These are phyloP conservation scores for Coptodon bakossiorum DNA, from an alignment of 2,113 vertebrate genomes.

Conservation along the genomic window DNA sequence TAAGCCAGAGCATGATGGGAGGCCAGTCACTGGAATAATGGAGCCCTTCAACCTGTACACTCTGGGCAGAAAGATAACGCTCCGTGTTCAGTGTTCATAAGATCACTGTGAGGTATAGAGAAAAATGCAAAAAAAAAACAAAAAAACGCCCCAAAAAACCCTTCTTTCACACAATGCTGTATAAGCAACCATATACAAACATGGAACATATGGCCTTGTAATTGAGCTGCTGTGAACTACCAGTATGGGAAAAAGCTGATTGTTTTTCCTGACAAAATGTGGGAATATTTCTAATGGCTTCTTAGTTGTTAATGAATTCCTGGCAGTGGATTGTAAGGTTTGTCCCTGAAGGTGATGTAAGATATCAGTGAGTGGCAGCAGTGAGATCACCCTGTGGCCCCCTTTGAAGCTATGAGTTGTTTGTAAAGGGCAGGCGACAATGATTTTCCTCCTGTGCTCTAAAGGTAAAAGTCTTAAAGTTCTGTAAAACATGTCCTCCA, in stretches of 20 bases:
- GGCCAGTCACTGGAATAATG: background rate
- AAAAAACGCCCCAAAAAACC: background rate
- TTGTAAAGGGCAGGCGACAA: conserved; percentile 44
- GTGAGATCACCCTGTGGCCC: background rate
- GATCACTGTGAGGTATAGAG: background rate
- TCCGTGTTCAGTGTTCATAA: background rate
- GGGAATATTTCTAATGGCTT: background rate
- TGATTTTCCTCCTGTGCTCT: conserved; percentile 31
- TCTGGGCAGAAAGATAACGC: background rate
- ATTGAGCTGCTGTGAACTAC: background rate
- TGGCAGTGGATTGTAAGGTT: background rate
- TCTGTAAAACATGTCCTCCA: conserved; percentile 6
- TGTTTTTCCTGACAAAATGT: background rate
- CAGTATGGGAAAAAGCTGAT: background rate
- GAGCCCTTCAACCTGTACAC: background rate
- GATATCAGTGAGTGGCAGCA: conserved; percentile 14
- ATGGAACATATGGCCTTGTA: background rate
- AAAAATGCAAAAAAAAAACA: background rate
- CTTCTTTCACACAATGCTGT: background rate
- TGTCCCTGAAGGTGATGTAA: background rate
- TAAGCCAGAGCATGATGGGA: background rate
- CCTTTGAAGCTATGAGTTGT: conserved; percentile 21
- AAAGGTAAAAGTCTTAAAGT: conserved; percentile 31
- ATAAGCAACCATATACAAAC: background rate
- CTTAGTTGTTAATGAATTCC: background rate